A percentile compares a stretch with the other conserved stretches of the same genome.
Evolutionary conservation across 2,797 vertebrate species (phyloP).

Genomic region (Serranus cabrilla): DNA sequence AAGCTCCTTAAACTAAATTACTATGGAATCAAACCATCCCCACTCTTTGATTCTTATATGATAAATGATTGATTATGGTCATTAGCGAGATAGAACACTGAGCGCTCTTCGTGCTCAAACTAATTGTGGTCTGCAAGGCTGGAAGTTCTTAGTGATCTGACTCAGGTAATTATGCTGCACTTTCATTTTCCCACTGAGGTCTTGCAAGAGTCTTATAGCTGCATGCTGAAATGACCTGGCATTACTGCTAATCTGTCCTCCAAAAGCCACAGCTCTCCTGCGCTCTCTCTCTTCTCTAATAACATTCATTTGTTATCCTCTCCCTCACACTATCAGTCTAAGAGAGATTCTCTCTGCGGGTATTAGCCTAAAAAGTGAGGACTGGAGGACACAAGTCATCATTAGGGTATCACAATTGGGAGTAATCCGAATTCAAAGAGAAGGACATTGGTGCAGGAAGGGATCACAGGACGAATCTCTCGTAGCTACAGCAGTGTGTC

Average conservation of each 20-base stretch:
- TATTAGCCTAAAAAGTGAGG: conserved; percentile 58
- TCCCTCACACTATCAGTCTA: conserved; percentile 45
- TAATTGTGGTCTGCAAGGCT: conserved; percentile 66
- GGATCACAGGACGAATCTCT: conserved; percentile 57
- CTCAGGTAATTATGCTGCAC: conserved; percentile 73
- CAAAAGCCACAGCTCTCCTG: conserved; percentile 54
- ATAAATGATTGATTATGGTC: conserved; percentile 78
- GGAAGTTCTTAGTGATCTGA: conserved; percentile 64
- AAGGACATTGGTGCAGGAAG: conserved; percentile 52
- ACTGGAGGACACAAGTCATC: conserved; percentile 74
- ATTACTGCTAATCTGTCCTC: conserved; percentile 76
- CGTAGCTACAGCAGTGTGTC: conserved; percentile 43
- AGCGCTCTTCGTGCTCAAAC: conserved; percentile 44
- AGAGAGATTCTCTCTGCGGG: conserved; percentile 47
- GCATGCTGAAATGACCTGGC: conserved; percentile 68
- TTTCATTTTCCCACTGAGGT: conserved; percentile 68
- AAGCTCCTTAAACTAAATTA: conserved; percentile 63
- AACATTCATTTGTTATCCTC: conserved; percentile 77
- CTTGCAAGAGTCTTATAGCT: conserved; percentile 60
- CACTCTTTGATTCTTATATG: conserved; percentile 67
- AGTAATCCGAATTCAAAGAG: conserved; percentile 77
- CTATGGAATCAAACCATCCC: conserved; percentile 58
- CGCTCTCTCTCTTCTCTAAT: conserved; percentile 59
- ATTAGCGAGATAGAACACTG: conserved; percentile 67
- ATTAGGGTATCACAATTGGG: conserved; percentile 56